Evolutionary conservation across 1,140 invertebrate genomes (phyloP), one percentile per base, ranked within the genome.

Genomic region (Drosophila carrolli): DNA sequence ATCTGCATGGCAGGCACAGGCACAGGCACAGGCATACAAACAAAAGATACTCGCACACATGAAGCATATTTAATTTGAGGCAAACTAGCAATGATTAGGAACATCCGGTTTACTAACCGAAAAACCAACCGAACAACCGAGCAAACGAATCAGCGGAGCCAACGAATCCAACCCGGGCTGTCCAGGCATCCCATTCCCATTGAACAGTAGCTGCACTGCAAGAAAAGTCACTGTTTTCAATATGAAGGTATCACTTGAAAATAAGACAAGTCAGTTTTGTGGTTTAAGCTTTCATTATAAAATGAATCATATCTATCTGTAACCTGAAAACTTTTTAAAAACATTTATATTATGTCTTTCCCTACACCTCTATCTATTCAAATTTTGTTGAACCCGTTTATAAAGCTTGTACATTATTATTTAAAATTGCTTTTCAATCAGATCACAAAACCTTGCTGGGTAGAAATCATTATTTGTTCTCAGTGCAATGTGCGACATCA

Each of bases 31-130:
- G 44, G 58, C 75, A 62, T 53, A 88, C 83, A 83, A 82, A 86
- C 83, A 88, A 88, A 86, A 86, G 83, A 82, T 73, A 85, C 54
- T 70, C 63, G 65, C 71, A 61, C 71, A 84, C 77, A 67, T 41
- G 35, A 35, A 83, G 83, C 82, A 84, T 91, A 91, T 91, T 91
- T 91, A 91, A 91, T 91, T 91, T 91, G 90, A 91, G 75, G 86
- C 90, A 91, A 91, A 91, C 90, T 91, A 91, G 90, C 90, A 88
- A 91, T 91, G 90, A 91, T 91, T 91, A 91, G 90, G 90, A 90
- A 91, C 90, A 91, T 91, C 90, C 90, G 90, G 90, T 91, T 91
- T 91, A 91, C 90, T 91, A 91, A 91, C 90, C 90, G 90, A 91
- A 91, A 91, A 91, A 68, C 55, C 81, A 84, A 73, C 81, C 73